Conservation (phyloP, 2,113 vertebrate species). For the Nothocercus julius region DNA sequence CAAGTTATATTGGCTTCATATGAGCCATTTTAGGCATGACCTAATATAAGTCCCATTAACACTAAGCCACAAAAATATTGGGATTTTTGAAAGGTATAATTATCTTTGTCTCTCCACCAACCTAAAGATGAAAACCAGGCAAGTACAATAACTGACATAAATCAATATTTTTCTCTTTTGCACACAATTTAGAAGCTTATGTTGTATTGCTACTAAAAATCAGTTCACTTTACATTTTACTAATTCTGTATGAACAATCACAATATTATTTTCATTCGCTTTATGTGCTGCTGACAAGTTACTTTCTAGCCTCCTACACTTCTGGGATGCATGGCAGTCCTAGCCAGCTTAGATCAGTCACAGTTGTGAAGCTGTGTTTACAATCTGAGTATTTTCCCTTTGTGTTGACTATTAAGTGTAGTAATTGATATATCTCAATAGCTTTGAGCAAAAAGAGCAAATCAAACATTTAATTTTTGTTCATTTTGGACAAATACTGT, state of each 20-base stretch:
- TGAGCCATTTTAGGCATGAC: not conserved
- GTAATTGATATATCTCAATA: not conserved
- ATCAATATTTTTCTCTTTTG: not conserved
- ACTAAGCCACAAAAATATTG: not conserved
- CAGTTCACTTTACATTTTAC: conserved; percentile 6
- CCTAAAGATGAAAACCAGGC: not conserved
- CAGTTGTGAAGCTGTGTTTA: not conserved
- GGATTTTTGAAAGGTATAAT: not conserved
- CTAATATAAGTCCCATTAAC: not conserved
- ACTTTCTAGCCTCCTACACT: conserved; percentile 1
- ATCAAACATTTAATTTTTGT: not conserved
- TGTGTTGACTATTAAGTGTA: not conserved
- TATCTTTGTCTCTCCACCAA: not conserved
- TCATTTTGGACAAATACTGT: not conserved
- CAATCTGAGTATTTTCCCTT: not conserved
- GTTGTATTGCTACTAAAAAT: not conserved
- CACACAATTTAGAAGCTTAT: not conserved
- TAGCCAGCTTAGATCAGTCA: not conserved
- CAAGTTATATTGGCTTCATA: not conserved
- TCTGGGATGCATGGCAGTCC: not conserved
- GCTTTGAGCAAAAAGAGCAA: not conserved
- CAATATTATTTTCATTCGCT: not conserved
- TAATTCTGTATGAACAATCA: not conserved
- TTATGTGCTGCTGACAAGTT: not conserved
- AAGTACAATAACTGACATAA: not conserved